Evolutionary conservation across 2,888 invertebrate species (phyloP), one percentile per base, ranked within the genome.

Genomic region (Cataglyphis cursor): DNA sequence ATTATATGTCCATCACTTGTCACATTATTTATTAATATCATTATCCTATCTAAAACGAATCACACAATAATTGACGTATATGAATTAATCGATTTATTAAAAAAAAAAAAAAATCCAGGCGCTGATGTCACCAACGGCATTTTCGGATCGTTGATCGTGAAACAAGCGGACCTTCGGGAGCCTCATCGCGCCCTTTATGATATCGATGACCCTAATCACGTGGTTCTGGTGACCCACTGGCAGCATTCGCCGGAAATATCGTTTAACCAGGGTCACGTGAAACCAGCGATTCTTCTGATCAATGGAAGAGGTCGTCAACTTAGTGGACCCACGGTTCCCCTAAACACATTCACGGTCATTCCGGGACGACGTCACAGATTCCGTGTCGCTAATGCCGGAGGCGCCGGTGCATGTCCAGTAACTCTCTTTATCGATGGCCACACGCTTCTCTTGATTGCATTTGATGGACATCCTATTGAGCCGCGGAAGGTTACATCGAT

Each of bases 221-320:
- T 97, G 0, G 95, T 98, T 21, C 95, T 97, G 81, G 95, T 98
- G 74, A 96, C 97, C 0, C 97, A 97, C 93, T 97, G 97, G 97
- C 96, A 96, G 41, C 96, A 96, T 89, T 96, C 94, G 85, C 57
- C 93, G 78, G 90, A 95, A 91, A 90, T 94, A 64, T 78, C 90
- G 65, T 82, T 93, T 59, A 91, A 91, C 48, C 95, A 95, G 93
- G 95, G 96, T 24, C 95, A 95, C 15, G 92, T 95, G 38, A 96
- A 96, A 61, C 95, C 96, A 0, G 96, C 96, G 90, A 95, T 96
- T 0, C 94, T 97, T 31, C 95, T 97, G 28, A 96, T 97, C 85
- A 97, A 97, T 91, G 97, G 97, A 0, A 96, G 95, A 93, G 96
- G 96, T 41, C 95, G 95, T 31, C 96, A 96, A 38, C 93, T 94